These are phyloP conservation scores for Todiramphus chloris DNA, from an alignment of 2,113 vertebrate genomes.

Conservation along the genomic window DNA sequence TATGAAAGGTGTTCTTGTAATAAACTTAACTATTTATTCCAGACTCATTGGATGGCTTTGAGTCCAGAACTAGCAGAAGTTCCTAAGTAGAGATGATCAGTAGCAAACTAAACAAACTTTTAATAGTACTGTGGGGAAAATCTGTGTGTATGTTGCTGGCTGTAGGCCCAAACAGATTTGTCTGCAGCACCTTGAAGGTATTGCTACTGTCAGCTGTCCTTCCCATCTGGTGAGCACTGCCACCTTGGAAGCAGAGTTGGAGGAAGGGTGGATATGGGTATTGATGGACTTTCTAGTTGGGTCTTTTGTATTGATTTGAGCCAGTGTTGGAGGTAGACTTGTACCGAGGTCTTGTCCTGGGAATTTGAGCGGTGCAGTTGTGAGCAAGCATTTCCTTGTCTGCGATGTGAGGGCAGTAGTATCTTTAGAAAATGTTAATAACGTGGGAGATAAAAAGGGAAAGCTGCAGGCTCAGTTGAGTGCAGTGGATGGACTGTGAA, in stretches of 20 bases:
- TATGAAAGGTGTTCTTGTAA: not conserved
- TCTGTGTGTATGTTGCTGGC: not conserved
- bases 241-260: not conserved
- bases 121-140: not conserved
- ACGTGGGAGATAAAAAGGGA: not conserved
- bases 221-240: not conserved
- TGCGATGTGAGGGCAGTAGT: not conserved
- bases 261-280: not conserved
- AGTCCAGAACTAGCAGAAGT: not conserved
- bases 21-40: not conserved
- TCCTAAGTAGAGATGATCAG: not conserved
- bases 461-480: not conserved
- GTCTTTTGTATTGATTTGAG: not conserved
- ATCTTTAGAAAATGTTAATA: not conserved
- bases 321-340: not conserved
- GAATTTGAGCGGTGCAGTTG: not conserved
- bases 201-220: not conserved
- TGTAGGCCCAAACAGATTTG: not conserved
- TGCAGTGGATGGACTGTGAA: not conserved
- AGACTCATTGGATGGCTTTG: not conserved
- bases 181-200: not conserved
- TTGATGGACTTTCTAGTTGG: not conserved
- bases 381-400: not conserved
- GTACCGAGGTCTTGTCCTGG: not conserved
- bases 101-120: not conserved